Conservation (phyloP, 2,113 vertebrate species). For the Neoarius graeffei region DNA sequence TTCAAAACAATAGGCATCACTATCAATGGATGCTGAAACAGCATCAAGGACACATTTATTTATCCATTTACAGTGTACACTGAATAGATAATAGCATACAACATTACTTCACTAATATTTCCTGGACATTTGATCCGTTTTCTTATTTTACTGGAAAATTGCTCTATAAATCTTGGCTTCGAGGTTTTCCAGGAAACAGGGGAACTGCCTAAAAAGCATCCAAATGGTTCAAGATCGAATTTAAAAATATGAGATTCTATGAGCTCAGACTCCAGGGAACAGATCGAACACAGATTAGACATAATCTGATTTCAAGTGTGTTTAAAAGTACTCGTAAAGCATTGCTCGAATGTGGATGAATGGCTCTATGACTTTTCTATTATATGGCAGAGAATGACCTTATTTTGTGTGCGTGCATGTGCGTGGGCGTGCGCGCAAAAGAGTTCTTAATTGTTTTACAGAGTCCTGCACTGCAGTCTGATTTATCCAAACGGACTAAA, state of each 20-base stretch:
- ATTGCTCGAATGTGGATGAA: neutral
- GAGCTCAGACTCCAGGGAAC: constrained; percentile 9
- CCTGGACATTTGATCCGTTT: constrained; percentile 11
- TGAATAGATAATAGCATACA: neutral
- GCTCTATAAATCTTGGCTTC: neutral
- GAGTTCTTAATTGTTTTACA: constrained; percentile 32
- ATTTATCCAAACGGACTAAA: constrained; percentile 13
- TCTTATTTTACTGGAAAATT: constrained; percentile 18
- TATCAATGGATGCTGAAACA: neutral
- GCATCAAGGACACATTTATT: neutral
- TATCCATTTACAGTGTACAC: neutral
- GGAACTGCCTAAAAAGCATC: constrained; percentile 10
- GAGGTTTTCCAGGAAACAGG: neutral
- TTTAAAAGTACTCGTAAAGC: constrained; percentile 1
- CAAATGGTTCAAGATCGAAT: constrained; percentile 13
- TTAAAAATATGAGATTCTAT: constrained; percentile 13
- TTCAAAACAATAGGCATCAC: neutral
- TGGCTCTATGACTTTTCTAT: neutral
- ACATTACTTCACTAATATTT: neutral
- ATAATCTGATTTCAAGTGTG: neutral
- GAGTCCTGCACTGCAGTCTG: neutral
- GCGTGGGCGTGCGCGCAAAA: neutral
- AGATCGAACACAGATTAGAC: neutral
- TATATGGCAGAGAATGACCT: neutral
- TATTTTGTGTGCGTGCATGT: neutral